Evolutionary conservation across 2,113 vertebrate genomes (phyloP).

Genomic region (Tiliqua scincoides): DNA sequence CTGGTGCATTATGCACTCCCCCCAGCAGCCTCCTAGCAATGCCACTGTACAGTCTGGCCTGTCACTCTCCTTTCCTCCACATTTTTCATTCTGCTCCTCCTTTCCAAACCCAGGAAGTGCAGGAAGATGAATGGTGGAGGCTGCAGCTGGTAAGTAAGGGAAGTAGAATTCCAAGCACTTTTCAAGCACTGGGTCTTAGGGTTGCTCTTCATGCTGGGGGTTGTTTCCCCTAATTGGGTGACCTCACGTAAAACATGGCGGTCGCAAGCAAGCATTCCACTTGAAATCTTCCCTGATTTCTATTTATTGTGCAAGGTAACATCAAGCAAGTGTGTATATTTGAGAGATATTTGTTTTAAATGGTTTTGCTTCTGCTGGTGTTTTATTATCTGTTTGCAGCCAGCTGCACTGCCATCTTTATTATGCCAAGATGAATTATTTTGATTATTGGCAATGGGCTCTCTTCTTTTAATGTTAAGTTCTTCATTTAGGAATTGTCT

Average conservation of each 20-base stretch:
- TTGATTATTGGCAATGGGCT: slow-evolving; percentile 70
- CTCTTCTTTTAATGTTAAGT: slow-evolving; percentile 65
- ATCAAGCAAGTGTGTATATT: slow-evolving; percentile 16
- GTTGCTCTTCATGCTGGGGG: too few relatives aligned
- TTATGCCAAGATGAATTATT: slow-evolving; percentile 73
- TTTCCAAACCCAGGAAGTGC: too few relatives aligned
- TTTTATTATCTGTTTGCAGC: slow-evolving; percentile 58
- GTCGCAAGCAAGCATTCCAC: not conserved
- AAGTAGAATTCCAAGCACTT: too few relatives aligned
- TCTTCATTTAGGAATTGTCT: slow-evolving; percentile 64
- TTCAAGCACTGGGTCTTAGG: too few relatives aligned
- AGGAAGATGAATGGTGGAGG: too few relatives aligned
- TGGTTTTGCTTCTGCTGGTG: slow-evolving; percentile 40
- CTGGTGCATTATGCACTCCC: too few relatives aligned
- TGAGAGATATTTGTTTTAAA: not conserved
- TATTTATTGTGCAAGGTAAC: slow-evolving; percentile 65
- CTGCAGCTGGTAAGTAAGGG: too few relatives aligned
- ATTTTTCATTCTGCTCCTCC: too few relatives aligned
- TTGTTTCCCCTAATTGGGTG: not conserved
- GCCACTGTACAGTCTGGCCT: too few relatives aligned
- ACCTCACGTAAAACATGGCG: not conserved
- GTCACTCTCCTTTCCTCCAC: too few relatives aligned
- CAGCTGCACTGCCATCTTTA: slow-evolving; percentile 64
- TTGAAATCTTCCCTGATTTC: not conserved
- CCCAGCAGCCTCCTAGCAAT: too few relatives aligned